phyloP scores from a whole-genome alignment of 2,888 invertebrate species.

The Pinctada fucata region DNA sequence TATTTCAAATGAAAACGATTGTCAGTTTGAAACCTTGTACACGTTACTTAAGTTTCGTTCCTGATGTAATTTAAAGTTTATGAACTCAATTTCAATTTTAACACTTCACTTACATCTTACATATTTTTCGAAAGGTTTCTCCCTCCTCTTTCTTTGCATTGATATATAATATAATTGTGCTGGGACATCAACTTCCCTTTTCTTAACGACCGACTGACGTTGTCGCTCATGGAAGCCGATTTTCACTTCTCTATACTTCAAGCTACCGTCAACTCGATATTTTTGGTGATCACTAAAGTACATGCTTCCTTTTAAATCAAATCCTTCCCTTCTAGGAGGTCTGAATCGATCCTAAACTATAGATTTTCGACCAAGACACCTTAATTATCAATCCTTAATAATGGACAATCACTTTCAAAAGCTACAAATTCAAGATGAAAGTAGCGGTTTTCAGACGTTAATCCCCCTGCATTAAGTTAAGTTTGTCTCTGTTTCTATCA shows the following conservation, averaged over 20 bases:
- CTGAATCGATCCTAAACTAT: not conserved
- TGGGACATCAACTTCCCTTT: not conserved
- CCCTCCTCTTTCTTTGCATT: not conserved
- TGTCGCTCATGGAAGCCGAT: not conserved
- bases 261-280: not conserved
- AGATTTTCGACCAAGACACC: not conserved
- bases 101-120: not conserved
- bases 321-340: not conserved
- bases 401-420: too few relatives aligned
- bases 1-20: too few relatives aligned
- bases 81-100: too few relatives aligned
- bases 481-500: too few relatives aligned
- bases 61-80: too few relatives aligned
- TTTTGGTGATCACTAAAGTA: not conserved
- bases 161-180: not conserved
- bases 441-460: too few relatives aligned
- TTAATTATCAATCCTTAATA: not conserved
- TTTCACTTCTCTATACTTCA: not conserved
- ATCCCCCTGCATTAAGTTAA: too few relatives aligned
- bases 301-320: not conserved
- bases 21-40: too few relatives aligned
- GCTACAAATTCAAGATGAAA: too few relatives aligned
- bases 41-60: too few relatives aligned
- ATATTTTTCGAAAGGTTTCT: not conserved
- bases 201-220: not conserved